phyloP scores from a whole-genome alignment of 2,888 invertebrate genomes.

The Dasysyrphus tricinctus region DNA sequence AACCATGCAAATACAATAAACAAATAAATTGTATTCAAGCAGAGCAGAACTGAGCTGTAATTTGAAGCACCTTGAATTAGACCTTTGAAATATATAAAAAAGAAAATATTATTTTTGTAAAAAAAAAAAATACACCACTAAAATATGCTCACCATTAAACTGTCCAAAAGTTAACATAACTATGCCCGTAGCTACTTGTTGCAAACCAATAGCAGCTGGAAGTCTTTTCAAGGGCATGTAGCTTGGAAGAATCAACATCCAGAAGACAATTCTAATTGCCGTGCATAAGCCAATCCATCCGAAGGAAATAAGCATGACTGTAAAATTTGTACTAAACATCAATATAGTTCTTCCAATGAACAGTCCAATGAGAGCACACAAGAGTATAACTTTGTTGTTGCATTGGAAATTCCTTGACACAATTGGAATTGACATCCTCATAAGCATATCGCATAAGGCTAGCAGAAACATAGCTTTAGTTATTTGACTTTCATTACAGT shows the following conservation, averaged over 20 bases:
- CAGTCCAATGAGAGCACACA: constrained; percentile 85
- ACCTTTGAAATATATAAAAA: constrained; percentile 74
- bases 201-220: constrained; percentile 89
- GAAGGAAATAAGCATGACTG: constrained; percentile 85
- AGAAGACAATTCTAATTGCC: constrained; percentile 89
- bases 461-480: constrained; percentile 89
- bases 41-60: constrained; percentile 79
- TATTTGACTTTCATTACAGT: constrained; percentile 85
- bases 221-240: constrained; percentile 88
- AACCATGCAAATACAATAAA: background rate
- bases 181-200: constrained; percentile 87
- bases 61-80: constrained; percentile 77
- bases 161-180: constrained; percentile 87
- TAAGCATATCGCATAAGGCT: constrained; percentile 87
- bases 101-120: background rate
- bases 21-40: constrained; percentile 77
- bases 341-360: constrained; percentile 82
- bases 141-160: constrained; percentile 85
- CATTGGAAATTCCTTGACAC: constrained; percentile 88
- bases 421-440: constrained; percentile 88
- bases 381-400: constrained; percentile 88
- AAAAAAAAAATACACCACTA: background rate
- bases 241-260: constrained; percentile 89
- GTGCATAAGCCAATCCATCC: constrained; percentile 87
- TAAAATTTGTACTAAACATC: constrained; percentile 84